Percentiles rank a stretch among this genome's conserved stretches.
Conservation (phyloP, 2,797 vertebrate species). For the Manis crassicaudata region DNA sequence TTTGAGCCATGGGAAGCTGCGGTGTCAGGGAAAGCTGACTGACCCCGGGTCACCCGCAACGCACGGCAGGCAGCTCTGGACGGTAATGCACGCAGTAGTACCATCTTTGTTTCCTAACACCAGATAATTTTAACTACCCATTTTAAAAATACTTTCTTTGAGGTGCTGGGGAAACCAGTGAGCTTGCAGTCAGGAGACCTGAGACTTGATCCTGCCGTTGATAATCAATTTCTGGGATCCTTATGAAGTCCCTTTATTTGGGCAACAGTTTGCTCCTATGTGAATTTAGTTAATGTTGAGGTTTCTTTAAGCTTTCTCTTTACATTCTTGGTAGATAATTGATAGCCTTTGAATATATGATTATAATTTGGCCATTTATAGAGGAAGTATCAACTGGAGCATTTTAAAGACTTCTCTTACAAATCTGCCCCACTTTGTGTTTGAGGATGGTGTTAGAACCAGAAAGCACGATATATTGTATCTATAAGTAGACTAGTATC, state of each 20-base stretch:
- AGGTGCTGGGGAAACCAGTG: neutral
- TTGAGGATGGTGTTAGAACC: neutral
- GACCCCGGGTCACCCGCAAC: neutral
- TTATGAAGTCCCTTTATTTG: neutral
- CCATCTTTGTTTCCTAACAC: neutral
- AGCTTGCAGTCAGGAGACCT: neutral
- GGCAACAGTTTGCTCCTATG: neutral
- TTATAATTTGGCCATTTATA: too few species aligned
- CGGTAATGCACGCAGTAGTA: neutral
- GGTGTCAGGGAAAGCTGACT: fast-evolving
- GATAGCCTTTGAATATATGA: neutral
- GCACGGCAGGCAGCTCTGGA: neutral
- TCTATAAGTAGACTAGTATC: neutral
- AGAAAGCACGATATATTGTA: neutral
- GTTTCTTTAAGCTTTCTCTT: neutral
- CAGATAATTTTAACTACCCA: neutral
- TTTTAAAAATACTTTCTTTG: neutral
- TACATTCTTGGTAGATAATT: neutral
- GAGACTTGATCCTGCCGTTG: neutral
- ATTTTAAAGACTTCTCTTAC: too few species aligned
- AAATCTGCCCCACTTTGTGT: neutral
- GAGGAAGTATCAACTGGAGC: too few species aligned
- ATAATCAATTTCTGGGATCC: too few species aligned
- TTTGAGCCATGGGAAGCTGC: neutral
- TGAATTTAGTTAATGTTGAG: neutral